Conservation (phyloP, 2,888 invertebrate species). For the Sarcophaga carnaria region DNA sequence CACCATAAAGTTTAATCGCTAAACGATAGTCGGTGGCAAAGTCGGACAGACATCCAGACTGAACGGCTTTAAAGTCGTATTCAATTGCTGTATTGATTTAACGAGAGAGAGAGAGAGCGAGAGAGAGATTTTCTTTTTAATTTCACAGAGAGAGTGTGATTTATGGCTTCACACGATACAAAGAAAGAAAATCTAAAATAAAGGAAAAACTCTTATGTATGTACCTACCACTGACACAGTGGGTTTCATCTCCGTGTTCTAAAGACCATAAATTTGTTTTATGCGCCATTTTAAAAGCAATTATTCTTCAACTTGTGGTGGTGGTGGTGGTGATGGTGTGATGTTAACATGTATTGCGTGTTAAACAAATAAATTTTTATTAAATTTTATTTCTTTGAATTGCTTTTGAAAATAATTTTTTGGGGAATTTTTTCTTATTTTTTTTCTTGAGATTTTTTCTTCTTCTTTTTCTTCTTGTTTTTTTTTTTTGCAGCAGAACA, state of each 20-base stretch:
- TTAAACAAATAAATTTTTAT: conserved; percentile 7
- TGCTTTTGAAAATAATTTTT: background rate
- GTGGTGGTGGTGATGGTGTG: background rate
- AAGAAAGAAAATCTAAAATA: background rate
- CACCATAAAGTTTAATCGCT: background rate
- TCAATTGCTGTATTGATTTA: conserved; percentile 15
- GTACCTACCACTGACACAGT: no score
- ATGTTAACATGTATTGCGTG: background rate
- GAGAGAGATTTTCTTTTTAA: background rate
- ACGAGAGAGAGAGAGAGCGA: background rate
- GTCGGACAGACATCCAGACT: background rate
- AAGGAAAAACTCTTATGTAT: no score
- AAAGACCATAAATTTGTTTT: background rate
- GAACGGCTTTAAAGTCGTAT: background rate
- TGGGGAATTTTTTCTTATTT: background rate
- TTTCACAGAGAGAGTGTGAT: background rate
- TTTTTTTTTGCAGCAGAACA: background rate
- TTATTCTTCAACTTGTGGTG: background rate
- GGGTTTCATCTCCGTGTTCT: background rate
- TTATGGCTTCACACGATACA: background rate
- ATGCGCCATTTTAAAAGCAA: background rate
- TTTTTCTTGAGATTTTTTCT: no score
- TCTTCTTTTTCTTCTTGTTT: no score
- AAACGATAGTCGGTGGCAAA: no score
- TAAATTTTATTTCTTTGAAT: background rate